Percentiles rank a stretch among this genome's conserved stretches.
These are phyloP conservation scores for Drosophila paulistorum DNA, from an alignment of 1,140 invertebrate genomes.

Conservation along the genomic window DNA sequence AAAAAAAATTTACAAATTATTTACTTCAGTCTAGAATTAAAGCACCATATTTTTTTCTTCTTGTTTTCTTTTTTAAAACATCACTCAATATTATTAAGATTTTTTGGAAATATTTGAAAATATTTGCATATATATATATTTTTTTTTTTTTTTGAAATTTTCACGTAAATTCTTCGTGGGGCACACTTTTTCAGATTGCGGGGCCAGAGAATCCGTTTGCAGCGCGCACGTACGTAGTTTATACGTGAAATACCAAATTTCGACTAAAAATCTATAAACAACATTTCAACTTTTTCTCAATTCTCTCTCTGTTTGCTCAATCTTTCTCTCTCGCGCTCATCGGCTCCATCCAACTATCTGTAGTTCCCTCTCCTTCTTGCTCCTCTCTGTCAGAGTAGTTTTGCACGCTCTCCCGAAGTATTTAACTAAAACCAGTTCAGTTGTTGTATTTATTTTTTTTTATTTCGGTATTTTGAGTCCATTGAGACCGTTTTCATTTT, in stretches of 20 bases:
- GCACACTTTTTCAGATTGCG: slow-evolving; percentile 43
- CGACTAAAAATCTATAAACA: slow-evolving; percentile 83
- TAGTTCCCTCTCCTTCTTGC: slow-evolving; percentile 26
- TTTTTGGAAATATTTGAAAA: slow-evolving; percentile 34
- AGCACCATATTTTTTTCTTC: not conserved
- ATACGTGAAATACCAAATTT: slow-evolving; percentile 81
- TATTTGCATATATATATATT: slow-evolving; percentile 6
- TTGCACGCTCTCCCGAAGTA: slow-evolving; percentile 15
- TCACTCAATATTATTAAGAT: not conserved
- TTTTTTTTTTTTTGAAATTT: slow-evolving; percentile 1
- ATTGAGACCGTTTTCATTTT: slow-evolving; percentile 73
- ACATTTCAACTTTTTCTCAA: slow-evolving; percentile 51
- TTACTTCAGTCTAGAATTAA: slow-evolving; percentile 7
- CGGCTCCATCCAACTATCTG: slow-evolving; percentile 34
- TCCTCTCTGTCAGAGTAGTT: slow-evolving; percentile 21
- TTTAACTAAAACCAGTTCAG: slow-evolving; percentile 68
- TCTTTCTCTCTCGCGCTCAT: slow-evolving; percentile 35
- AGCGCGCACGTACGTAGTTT: slow-evolving; percentile 77
- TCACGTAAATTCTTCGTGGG: slow-evolving; percentile 8
- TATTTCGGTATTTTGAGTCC: slow-evolving; percentile 18
- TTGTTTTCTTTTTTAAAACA: not conserved
- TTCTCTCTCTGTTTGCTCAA: slow-evolving; percentile 40
- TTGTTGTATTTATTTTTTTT: slow-evolving; percentile 27
- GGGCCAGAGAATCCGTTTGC: slow-evolving; percentile 60
- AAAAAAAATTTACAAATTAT: slow-evolving; percentile 2